A percentile compares a stretch with the other conserved stretches of the same genome.
phyloP scores from a whole-genome alignment of 2,797 vertebrate species.

The Carcharodon carcharias region DNA sequence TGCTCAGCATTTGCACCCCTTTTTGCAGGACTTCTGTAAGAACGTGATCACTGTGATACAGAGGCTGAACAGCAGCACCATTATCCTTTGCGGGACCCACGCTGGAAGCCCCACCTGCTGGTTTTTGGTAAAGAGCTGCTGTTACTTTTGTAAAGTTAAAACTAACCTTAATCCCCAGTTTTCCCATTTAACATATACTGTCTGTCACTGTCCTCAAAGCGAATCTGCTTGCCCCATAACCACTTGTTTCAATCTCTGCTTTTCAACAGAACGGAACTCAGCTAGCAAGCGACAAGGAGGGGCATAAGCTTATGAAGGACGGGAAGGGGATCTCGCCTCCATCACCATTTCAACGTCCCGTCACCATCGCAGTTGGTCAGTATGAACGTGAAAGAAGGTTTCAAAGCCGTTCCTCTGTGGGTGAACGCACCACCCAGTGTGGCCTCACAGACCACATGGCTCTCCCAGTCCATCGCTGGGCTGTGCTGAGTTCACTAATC shows the following conservation, averaged over 20 bases:
- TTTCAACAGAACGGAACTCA: neutral
- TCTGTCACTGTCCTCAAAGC: too few relatives aligned
- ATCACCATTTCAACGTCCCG: neutral
- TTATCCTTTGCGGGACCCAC: conserved; percentile 54
- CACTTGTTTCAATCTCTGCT: too few relatives aligned
- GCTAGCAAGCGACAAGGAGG: neutral
- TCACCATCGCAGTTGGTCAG: neutral
- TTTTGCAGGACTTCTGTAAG: conserved; percentile 61
- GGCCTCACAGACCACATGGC: too few relatives aligned
- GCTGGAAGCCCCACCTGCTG: neutral
- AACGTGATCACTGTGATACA: conserved; percentile 73
- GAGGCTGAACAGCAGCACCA: conserved; percentile 60
- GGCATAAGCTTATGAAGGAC: neutral
- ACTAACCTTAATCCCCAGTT: too few relatives aligned
- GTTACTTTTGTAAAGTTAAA: too few relatives aligned
- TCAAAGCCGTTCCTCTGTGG: neutral
- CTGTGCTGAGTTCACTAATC: neutral
- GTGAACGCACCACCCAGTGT: too few relatives aligned
- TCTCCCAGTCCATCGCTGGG: neutral
- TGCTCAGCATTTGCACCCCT: too few relatives aligned
- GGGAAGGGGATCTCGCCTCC: neutral
- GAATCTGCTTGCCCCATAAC: too few relatives aligned
- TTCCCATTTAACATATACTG: too few relatives aligned
- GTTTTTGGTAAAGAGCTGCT: conserved; percentile 3
- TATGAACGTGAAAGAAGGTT: neutral